Evolutionary conservation across 53 echinoderm and acorn worm species (phyloP).

Genomic region (Apostichopus leukothele): DNA sequence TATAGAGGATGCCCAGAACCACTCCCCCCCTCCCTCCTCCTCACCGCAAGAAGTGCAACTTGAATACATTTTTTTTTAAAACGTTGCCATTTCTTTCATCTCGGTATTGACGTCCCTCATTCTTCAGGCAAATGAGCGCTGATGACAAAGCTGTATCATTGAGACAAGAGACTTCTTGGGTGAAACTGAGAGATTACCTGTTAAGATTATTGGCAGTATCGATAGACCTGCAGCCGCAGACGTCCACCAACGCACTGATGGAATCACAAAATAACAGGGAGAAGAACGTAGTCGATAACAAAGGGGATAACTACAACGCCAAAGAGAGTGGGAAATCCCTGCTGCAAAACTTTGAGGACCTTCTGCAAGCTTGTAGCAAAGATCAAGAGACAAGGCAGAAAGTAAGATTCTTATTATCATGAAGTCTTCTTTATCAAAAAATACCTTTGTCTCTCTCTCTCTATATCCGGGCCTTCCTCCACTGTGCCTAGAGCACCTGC

Average conservation of each 20-base stretch:
- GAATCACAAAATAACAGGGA: neutral
- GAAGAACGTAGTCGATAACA: slow-evolving; percentile 57
- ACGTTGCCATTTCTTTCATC: too few species aligned
- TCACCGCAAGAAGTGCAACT: too few species aligned
- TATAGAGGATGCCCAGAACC: too few species aligned
- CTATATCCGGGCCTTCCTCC: too few species aligned
- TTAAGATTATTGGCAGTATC: slow-evolving; percentile 73
- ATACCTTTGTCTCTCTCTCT: neutral
- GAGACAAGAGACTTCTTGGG: slow-evolving; percentile 67
- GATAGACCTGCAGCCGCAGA: slow-evolving; percentile 61
- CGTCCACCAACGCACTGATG: neutral
- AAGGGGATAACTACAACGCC: slow-evolving; percentile 57
- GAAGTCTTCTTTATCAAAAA: neutral
- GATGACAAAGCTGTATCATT: slow-evolving; percentile 62
- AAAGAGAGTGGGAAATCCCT: slow-evolving; percentile 58
- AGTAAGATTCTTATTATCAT: slow-evolving; percentile 45
- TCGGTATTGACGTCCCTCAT: neutral
- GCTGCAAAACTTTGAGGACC: slow-evolving; percentile 53
- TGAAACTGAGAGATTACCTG: slow-evolving; percentile 62
- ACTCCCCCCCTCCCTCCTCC: too few species aligned
- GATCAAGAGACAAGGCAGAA: slow-evolving; percentile 64
- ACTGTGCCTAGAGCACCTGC: too few species aligned
- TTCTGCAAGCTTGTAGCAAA: slow-evolving; percentile 50
- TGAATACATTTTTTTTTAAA: too few species aligned
- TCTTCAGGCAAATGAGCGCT: slow-evolving; percentile 61